Conservation (phyloP, 1,140 invertebrate genomes). For the Calosoma granatense region DNA sequence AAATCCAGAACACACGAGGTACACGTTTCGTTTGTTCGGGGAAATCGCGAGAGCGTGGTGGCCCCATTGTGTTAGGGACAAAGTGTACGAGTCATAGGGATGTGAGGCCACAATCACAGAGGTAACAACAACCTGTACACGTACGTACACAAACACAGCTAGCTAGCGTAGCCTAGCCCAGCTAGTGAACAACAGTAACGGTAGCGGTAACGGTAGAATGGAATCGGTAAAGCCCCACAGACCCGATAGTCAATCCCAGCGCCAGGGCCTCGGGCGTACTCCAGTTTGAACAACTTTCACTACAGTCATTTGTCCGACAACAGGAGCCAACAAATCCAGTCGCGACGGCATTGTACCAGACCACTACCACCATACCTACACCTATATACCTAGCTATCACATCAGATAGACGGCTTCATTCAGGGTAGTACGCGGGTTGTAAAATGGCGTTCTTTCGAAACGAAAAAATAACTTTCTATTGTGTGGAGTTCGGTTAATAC, state of each 20-base stretch:
- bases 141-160: too few relatives aligned
- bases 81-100: background rate
- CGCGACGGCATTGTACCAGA: constrained; percentile 24
- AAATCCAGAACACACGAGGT: background rate
- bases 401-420: background rate
- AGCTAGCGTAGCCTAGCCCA: too few relatives aligned
- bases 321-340: constrained; percentile 33
- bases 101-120: constrained; percentile 6
- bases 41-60: background rate
- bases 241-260: constrained; percentile 18
- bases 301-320: constrained; percentile 34
- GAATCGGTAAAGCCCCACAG: background rate
- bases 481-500: constrained; percentile 18
- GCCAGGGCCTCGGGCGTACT: constrained; percentile 19
- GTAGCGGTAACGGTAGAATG: background rate
- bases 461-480: constrained; percentile 19
- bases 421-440: constrained; percentile 18
- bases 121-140: background rate
- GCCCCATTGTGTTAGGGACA: background rate
- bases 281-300: constrained; percentile 29
- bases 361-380: background rate
- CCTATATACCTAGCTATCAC: background rate
- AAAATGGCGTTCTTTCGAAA: constrained; percentile 17
- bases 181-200: too few relatives aligned
- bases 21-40: background rate